Percentiles rank a stretch among this genome's conserved stretches.
Conservation (phyloP, 1,140 invertebrate species). For the Thalassaphorura encarpata region DNA sequence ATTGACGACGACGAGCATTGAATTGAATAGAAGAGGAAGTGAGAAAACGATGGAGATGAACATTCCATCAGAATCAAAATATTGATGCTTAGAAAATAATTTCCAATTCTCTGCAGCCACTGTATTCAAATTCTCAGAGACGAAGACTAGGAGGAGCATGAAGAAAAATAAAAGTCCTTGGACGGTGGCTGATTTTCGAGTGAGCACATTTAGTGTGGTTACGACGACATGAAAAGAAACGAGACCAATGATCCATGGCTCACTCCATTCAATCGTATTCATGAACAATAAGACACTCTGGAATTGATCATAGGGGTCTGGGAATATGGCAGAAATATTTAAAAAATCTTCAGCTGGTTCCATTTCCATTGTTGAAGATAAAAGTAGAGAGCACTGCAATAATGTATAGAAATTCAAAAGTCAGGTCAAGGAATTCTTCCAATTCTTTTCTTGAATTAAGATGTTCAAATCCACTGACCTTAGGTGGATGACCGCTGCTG, state of each 20-base stretch:
- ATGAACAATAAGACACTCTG: constrained; percentile 46
- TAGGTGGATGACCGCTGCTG: no score
- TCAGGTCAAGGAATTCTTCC: no score
- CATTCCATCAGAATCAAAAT: constrained; percentile 83
- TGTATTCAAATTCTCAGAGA: constrained; percentile 78
- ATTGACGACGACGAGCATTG: constrained; percentile 83
- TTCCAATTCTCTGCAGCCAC: constrained; percentile 72
- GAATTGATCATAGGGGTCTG: constrained; percentile 9
- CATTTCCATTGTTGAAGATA: no score
- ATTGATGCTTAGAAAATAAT: constrained; percentile 75
- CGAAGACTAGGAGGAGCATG: constrained; percentile 69
- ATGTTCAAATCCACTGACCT: no score
- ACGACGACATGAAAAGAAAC: constrained; percentile 62
- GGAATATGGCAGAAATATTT: constrained; percentile 9
- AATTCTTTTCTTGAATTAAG: no score
- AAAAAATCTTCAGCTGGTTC: no score
- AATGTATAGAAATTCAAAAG: no score
- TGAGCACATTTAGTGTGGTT: constrained; percentile 64
- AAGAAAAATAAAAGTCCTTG: constrained; percentile 71
- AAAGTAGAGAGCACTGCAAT: no score
- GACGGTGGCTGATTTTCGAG: constrained; percentile 73
- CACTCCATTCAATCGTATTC: constrained; percentile 75
- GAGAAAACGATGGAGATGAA: constrained; percentile 88
- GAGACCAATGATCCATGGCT: constrained; percentile 70
- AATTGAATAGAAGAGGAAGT: constrained; percentile 77